Conservation (phyloP, 2,888 invertebrate species). For the Hyalella azteca region DNA sequence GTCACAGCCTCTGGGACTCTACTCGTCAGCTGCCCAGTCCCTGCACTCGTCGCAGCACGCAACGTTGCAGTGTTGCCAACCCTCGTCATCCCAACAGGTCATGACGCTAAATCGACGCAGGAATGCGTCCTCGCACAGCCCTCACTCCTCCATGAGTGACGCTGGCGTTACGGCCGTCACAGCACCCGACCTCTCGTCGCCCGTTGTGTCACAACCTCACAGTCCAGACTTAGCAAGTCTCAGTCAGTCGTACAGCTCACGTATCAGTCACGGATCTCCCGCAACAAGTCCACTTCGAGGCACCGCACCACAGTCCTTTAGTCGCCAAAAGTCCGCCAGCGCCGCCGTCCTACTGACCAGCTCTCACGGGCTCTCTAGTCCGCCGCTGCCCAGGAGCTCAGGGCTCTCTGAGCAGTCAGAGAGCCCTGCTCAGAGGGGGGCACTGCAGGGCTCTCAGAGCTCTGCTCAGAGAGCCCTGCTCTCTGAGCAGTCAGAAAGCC, state of each 20-base stretch:
- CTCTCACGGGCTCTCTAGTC: not conserved
- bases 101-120: not conserved
- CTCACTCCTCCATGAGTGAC: conserved; percentile 4
- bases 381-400: not conserved
- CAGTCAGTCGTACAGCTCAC: conserved; percentile 6
- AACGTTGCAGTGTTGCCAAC: not conserved
- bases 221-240: not conserved
- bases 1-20: not conserved
- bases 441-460: too few relatives aligned
- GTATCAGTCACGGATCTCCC: not conserved
- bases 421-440: too few relatives aligned
- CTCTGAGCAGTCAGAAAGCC: too few relatives aligned
- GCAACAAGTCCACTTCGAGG: conserved; percentile 1
- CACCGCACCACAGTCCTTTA: not conserved
- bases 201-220: not conserved
- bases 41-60: not conserved
- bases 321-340: not conserved
- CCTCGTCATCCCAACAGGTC: not conserved
- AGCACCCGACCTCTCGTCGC: not conserved
- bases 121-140: not conserved
- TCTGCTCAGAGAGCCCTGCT: too few relatives aligned
- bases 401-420: not conserved
- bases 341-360: not conserved
- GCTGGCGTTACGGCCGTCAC: not conserved
- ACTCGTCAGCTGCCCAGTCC: conserved; percentile 2